Conservation (phyloP, 2,797 vertebrate genomes). For the Nothura maculosa region DNA sequence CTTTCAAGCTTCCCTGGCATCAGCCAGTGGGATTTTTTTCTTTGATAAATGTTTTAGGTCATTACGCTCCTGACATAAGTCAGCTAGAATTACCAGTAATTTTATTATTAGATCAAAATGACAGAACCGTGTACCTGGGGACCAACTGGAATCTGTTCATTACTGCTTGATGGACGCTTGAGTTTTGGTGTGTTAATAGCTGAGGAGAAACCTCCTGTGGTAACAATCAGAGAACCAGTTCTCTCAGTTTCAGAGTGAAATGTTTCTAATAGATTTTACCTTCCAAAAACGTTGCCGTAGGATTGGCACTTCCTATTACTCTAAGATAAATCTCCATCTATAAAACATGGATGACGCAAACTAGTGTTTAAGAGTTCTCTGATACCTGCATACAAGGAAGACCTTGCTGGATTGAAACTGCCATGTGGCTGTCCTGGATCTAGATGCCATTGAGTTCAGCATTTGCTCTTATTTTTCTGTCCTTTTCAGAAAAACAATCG, state of each 20-base stretch:
- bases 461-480: neutral
- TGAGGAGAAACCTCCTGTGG: neutral
- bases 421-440: neutral
- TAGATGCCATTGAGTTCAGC: neutral
- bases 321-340: neutral
- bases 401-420: neutral
- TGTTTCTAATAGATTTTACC: neutral
- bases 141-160: neutral
- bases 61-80: neutral
- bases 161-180: neutral
- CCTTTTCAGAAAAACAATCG: conserved; percentile 84
- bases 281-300: neutral
- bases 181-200: neutral
- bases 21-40: neutral
- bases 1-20: neutral
- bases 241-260: neutral
- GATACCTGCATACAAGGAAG: neutral
- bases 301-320: neutral
- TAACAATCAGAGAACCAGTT: neutral
- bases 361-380: neutral
- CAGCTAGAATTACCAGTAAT: neutral
- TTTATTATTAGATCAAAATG: neutral
- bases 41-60: neutral
- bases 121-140: neutral
- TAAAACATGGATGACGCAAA: neutral